Evolutionary conservation across 2,888 invertebrate species (phyloP).

Genomic region (Tiliacea citrago): DNA sequence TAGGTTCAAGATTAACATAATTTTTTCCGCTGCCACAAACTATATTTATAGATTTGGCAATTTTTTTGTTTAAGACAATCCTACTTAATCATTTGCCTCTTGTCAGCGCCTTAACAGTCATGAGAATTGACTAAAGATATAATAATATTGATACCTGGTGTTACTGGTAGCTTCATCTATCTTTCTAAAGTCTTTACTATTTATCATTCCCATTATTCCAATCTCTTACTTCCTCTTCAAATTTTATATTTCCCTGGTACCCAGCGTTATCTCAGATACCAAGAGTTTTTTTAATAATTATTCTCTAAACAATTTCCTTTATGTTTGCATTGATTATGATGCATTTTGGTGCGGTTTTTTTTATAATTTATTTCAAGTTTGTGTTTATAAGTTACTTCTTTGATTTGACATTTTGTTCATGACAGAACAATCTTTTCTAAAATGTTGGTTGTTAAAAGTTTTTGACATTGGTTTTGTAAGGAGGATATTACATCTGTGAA

Average conservation of each 20-base stretch:
- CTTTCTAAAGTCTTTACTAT: slow-evolving; percentile 75
- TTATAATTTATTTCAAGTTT: slow-evolving; percentile 46
- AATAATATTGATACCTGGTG: slow-evolving; percentile 73
- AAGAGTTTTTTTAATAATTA: slow-evolving; percentile 16
- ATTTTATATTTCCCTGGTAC: slow-evolving; percentile 11
- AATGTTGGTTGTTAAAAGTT: not conserved
- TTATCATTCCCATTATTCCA: slow-evolving; percentile 58
- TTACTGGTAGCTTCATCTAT: slow-evolving; percentile 83
- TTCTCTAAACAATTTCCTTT: not conserved
- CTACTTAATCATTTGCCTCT: too few species aligned
- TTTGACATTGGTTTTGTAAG: slow-evolving; percentile 14
- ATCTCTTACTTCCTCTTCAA: not conserved
- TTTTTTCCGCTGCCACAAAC: too few species aligned
- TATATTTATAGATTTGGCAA: too few species aligned
- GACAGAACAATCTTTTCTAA: slow-evolving; percentile 52
- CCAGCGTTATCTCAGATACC: not conserved
- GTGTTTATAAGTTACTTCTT: slow-evolving; percentile 46
- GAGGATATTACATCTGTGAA: slow-evolving; percentile 3
- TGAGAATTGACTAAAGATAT: not conserved
- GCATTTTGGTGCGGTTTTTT: slow-evolving; percentile 55
- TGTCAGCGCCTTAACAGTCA: too few species aligned
- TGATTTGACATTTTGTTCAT: slow-evolving; percentile 48
- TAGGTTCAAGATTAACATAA: too few species aligned
- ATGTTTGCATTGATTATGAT: slow-evolving; percentile 13
- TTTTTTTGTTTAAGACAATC: too few species aligned